Evolutionary conservation across 1,140 invertebrate species (phyloP).

Genomic region (Drosophila punjabiensis): DNA sequence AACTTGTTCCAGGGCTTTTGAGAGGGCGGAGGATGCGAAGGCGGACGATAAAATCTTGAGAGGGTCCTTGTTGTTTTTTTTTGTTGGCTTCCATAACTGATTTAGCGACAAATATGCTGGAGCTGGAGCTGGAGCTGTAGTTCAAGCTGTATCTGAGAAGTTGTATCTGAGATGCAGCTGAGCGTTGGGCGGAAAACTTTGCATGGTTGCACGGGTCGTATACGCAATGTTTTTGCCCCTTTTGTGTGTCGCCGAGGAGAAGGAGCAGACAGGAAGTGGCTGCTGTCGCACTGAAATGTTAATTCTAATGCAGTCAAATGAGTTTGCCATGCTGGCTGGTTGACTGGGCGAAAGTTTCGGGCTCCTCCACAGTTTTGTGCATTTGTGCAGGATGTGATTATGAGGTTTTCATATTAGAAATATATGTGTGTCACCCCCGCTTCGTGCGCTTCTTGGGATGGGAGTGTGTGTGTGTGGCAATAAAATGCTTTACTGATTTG

Average conservation of each 20-base stretch:
- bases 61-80: slow-evolving; percentile 9
- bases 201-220: slow-evolving; percentile 34
- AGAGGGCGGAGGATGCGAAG: background rate
- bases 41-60: slow-evolving; percentile 27
- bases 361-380: slow-evolving; percentile 19
- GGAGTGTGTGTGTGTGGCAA: slow-evolving; percentile 47
- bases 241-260: background rate
- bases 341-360: slow-evolving; percentile 49
- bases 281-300: slow-evolving; percentile 50
- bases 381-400: slow-evolving; percentile 68
- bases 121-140: background rate
- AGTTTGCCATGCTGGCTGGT: slow-evolving; percentile 55
- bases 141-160: slow-evolving; percentile 5
- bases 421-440: slow-evolving; percentile 39
- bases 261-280: slow-evolving; percentile 58
- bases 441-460: slow-evolving; percentile 1
- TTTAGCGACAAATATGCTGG: slow-evolving; percentile 52
- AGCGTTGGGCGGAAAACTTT: slow-evolving; percentile 27
- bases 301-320: slow-evolving; percentile 79
- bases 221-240: slow-evolving; percentile 50
- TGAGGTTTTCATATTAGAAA: slow-evolving; percentile 66
- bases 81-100: slow-evolving; percentile 50
- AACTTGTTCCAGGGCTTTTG: slow-evolving; percentile 28
- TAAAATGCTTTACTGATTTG: slow-evolving; percentile 80
- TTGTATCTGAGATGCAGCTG: slow-evolving; percentile 12